These are phyloP conservation scores for Steromphala cineraria DNA, from an alignment of 2,888 invertebrate genomes.

Conservation along the genomic window DNA sequence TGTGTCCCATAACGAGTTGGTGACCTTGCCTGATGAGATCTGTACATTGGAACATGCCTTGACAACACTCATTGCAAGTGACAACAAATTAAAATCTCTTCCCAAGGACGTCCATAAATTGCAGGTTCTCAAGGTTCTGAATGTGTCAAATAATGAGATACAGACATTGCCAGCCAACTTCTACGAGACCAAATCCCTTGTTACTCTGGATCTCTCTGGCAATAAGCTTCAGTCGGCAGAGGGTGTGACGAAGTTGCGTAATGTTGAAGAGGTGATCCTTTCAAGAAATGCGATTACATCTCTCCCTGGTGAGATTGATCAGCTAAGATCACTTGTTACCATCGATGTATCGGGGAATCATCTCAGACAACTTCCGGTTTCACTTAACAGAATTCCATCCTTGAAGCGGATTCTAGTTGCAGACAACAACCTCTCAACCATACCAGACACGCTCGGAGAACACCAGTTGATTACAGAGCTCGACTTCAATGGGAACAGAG, in stretches of 20 bases:
- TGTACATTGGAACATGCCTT: slow-evolving; percentile 53
- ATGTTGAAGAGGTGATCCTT: slow-evolving; percentile 53
- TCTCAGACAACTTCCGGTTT: slow-evolving; percentile 55
- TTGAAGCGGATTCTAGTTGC: slow-evolving; percentile 55
- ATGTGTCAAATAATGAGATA: slow-evolving; percentile 62
- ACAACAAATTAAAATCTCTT: slow-evolving; percentile 62
- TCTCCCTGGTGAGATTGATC: slow-evolving; percentile 62
- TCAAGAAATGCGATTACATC: slow-evolving; percentile 57
- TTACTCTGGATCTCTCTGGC: slow-evolving; percentile 62
- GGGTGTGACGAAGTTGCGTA: slow-evolving; percentile 57
- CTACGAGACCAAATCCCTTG: slow-evolving; percentile 59
- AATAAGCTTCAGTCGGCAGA: slow-evolving; percentile 52
- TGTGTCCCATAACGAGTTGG: slow-evolving; percentile 87
- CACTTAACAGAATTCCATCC: slow-evolving; percentile 50
- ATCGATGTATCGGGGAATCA: slow-evolving; percentile 67
- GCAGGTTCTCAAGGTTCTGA: slow-evolving; percentile 58
- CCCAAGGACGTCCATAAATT: slow-evolving; percentile 65
- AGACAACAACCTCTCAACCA: slow-evolving; percentile 62
- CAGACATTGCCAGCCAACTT: slow-evolving; percentile 65
- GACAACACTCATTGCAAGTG: slow-evolving; percentile 57
- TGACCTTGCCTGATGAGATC: slow-evolving; percentile 85
- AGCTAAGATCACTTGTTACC: slow-evolving; percentile 56
- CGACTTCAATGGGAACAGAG: slow-evolving; percentile 57
- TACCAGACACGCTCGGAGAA: slow-evolving; percentile 68
- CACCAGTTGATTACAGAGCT: slow-evolving; percentile 61